phyloP scores from a whole-genome alignment of 2,888 invertebrate genomes.

The Notodonta dromedarius region DNA sequence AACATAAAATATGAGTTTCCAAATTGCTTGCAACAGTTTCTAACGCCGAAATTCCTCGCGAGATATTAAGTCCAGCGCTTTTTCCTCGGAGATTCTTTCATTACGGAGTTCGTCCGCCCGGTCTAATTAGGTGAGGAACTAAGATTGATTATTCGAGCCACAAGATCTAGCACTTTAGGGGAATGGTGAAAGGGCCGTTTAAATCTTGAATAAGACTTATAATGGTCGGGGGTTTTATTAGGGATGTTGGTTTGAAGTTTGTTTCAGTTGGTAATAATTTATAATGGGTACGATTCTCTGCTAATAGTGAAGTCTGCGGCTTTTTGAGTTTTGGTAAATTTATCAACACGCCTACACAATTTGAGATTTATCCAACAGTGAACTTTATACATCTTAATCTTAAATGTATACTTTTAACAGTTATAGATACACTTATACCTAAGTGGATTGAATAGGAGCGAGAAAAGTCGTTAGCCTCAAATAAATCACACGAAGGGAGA shows the following conservation, averaged over 20 bases:
- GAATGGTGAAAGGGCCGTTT: slow-evolving; percentile 26
- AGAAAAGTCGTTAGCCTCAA: no score
- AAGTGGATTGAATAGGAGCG: no score
- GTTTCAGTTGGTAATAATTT: neutral
- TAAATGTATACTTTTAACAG: no score
- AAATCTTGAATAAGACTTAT: slow-evolving; percentile 6
- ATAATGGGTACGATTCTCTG: no score
- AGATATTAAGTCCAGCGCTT: slow-evolving; percentile 5
- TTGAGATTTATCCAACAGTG: no score
- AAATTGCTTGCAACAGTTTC: slow-evolving; percentile 4
- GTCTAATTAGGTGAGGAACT: slow-evolving; percentile 50
- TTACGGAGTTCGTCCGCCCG: slow-evolving; percentile 34
- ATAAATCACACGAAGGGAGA: no score
- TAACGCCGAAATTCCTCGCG: slow-evolving; percentile 2
- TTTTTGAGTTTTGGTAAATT: no score
- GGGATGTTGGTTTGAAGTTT: neutral
- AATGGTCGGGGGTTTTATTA: neutral
- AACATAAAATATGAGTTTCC: slow-evolving; percentile 5
- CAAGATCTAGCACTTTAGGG: slow-evolving; percentile 43
- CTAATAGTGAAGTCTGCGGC: no score
- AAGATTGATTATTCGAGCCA: slow-evolving; percentile 53
- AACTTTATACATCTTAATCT: no score
- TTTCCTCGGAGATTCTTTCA: slow-evolving; percentile 32
- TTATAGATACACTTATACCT: no score
- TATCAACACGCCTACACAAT: no score